These are phyloP conservation scores for Ictalurus furcatus DNA, from an alignment of 2,113 vertebrate species.

Conservation along the genomic window DNA sequence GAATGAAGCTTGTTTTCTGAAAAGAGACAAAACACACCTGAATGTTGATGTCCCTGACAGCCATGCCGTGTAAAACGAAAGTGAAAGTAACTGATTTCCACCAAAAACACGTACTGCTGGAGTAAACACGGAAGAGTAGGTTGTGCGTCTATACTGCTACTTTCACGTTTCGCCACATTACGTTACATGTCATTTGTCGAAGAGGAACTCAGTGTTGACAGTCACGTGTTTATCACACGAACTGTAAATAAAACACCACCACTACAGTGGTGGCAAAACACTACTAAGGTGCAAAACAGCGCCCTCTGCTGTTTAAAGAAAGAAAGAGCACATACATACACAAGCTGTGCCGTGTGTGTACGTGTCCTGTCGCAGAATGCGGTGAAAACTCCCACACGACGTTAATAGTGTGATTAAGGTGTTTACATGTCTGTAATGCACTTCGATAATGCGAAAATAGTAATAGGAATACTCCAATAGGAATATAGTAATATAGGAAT, in stretches of 20 bases:
- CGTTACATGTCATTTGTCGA: neutral
- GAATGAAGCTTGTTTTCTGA: neutral
- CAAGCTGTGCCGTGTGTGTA: too few species aligned
- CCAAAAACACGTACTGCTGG: neutral
- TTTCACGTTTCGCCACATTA: neutral
- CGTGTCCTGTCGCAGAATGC: too few species aligned
- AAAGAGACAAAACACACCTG: slow-evolving; percentile 6
- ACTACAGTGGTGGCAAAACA: too few species aligned
- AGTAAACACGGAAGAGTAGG: neutral
- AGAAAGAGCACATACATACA: neutral
- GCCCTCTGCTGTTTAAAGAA: slow-evolving; percentile 16
- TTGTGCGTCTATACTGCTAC: neutral
- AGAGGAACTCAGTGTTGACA: too few species aligned
- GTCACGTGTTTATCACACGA: neutral
- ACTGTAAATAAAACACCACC: neutral
- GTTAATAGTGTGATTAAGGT: too few species aligned
- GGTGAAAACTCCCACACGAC: too few species aligned
- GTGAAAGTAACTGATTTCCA: slow-evolving; percentile 13
- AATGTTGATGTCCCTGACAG: neutral
- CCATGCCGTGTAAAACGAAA: neutral
- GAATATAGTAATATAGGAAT: too few species aligned
- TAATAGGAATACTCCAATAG: too few species aligned
- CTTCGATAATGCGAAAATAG: too few species aligned
- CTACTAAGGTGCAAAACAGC: neutral
- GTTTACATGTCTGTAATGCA: too few species aligned